Conservation (phyloP, 2,888 invertebrate species). For the Allophyes oxyacanthae region DNA sequence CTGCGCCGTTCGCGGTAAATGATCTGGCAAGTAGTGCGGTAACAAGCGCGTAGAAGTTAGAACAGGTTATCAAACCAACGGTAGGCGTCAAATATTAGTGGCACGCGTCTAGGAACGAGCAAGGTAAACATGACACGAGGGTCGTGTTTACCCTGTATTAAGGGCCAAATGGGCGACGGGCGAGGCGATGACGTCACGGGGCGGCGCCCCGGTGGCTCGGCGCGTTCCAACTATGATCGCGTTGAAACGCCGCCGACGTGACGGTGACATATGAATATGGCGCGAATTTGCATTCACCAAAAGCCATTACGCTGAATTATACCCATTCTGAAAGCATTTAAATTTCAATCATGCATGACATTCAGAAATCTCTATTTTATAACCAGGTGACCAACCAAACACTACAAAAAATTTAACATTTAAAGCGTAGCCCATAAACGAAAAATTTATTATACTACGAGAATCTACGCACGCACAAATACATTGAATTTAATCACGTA, state of each 20-base stretch:
- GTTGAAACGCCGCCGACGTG: constrained; percentile 75
- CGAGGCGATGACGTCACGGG: constrained; percentile 78
- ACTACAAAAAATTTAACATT: too few species aligned
- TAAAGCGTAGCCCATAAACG: too few species aligned
- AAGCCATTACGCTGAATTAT: constrained; percentile 10
- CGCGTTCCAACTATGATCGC: constrained; percentile 71
- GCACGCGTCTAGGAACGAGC: constrained; percentile 30
- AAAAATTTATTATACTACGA: too few species aligned
- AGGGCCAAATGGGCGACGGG: constrained; percentile 58
- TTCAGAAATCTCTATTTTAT: too few species aligned
- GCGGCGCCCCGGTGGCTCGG: constrained; percentile 78
- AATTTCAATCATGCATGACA: background rate
- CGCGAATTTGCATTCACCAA: constrained; percentile 31
- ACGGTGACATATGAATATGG: constrained; percentile 64
- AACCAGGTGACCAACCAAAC: too few species aligned
- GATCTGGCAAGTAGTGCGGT: background rate
- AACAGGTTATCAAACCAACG: constrained; percentile 35
- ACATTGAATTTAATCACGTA: background rate
- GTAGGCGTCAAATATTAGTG: constrained; percentile 48
- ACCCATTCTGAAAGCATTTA: background rate
- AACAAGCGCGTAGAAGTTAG: constrained; percentile 6
- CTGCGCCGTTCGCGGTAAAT: constrained; percentile 41
- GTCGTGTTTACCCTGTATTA: constrained; percentile 67
- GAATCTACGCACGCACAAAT: too few species aligned
- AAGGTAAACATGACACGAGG: constrained; percentile 66